phyloP scores from a whole-genome alignment of 2,888 invertebrate species.

The Cephus pygmeus region DNA sequence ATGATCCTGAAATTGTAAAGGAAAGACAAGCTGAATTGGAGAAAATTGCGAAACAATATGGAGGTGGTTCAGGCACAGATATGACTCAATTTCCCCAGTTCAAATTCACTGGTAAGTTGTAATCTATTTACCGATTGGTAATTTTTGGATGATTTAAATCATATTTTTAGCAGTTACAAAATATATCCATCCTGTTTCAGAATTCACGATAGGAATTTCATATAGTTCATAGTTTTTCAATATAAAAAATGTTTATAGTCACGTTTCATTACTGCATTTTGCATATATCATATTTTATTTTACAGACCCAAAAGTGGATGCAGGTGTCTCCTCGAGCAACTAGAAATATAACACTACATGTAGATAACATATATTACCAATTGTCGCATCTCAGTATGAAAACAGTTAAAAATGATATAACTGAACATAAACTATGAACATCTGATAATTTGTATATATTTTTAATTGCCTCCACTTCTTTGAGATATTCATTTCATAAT shows the following conservation, averaged over 20 bases:
- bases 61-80: slow-evolving; percentile 81
- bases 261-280: slow-evolving; percentile 5
- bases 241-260: not conserved
- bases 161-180: not conserved
- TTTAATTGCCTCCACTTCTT: not conserved
- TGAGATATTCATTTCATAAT: not conserved
- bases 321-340: slow-evolving; percentile 7
- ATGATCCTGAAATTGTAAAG: slow-evolving; percentile 80
- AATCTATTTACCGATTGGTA: not conserved
- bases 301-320: slow-evolving; percentile 48
- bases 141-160: not conserved
- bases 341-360: slow-evolving; percentile 20
- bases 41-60: slow-evolving; percentile 81
- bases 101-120: slow-evolving; percentile 74
- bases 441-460: not conserved
- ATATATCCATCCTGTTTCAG: not conserved
- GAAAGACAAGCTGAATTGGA: slow-evolving; percentile 83
- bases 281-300: slow-evolving; percentile 19
- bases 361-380: not conserved
- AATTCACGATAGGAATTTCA: not conserved
- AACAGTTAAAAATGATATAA: slow-evolving; percentile 24
- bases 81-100: slow-evolving; percentile 92
- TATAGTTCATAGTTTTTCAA: not conserved
- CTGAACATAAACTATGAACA: not conserved
- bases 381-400: slow-evolving; percentile 23